Evolutionary conservation across 2,888 invertebrate species (phyloP), one percentile per base, ranked within the genome.

Genomic region (Hofmannophila pseudospretella): DNA sequence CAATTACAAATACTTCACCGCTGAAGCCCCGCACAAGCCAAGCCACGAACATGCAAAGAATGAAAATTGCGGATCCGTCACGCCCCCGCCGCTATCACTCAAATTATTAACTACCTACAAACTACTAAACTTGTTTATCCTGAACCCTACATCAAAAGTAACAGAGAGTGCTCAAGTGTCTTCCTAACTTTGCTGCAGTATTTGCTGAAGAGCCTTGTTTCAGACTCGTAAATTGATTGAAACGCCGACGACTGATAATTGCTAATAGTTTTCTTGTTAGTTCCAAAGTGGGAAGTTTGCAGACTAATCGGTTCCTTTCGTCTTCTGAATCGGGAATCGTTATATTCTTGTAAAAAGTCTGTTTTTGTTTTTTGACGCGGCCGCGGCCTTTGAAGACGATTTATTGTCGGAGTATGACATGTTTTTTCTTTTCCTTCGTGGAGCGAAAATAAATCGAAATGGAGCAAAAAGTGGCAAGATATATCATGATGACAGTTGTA

Each of bases 221-320:
- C 68, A 67, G 61, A 73, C 67, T 78, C 67, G 70, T 67, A 76
- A 80, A 76, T 76, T 79, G 78, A 79, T 79, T 79, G 78, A 80
- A 80, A 76, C 67, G 71, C 73, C 67, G 64, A 63, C 67, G 55
- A 58, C 73, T 76, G 76, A 80, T 81, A 80, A 81, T 81, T 77
- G 74, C 73, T 79, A 73, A 78, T 79, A 76, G 78, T 78, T 82
- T 78, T 79, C 81, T 77, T 73, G 80, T 82, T 82, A 79, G 59
- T 64, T 58, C 56, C 53, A 53, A 49, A 67, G 69, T 64, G 55
- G 57, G 44, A 68, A 74, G 69, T 75, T 74, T 55, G 57, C 45
- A 58, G 67, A 59, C 60, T 67, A 57, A 66, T 67, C 68, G 68
- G 67, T 67, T 70, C 70, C 68, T 69, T 67, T 58, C 54, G 56